Evolutionary conservation across 2,797 vertebrate species (phyloP), one percentile per base, ranked within the genome.

Genomic region (Denticeps clupeoides): DNA sequence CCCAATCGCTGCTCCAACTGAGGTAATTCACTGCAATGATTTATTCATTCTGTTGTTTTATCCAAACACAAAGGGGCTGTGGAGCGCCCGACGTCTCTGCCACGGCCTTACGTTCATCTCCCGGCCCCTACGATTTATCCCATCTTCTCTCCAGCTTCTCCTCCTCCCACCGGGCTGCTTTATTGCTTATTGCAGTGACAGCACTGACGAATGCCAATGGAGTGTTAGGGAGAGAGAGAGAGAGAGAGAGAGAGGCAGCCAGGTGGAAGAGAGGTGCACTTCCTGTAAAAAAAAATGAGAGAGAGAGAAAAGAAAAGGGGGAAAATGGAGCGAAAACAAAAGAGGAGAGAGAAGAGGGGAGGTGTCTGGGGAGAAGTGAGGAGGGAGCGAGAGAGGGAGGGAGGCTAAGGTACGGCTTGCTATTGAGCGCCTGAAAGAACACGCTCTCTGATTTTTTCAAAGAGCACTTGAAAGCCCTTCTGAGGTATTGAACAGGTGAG

Each of bases 381-480:
- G 27, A 62, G 69, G 64, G 57, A 55, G 48, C 73, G 75, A 80
- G 58, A 26, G 65, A 69, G 74, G 72, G 62, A 71, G 60, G 60
- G 56, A 68, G 72, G 74, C 57, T 37, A 23, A 29, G 60, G 67
- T 66, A 51, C 66, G 49, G 61, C 60, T n/a, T 58, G 74, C 68
- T 74, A 83, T 81, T 73, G 79, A 85, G 79, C 60, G 68, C 69
- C 78, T 74, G 47, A 69, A 82, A 82, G 75, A 87, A 78, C 80
- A 80, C 78, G 75, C 77, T 72, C 77, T 75, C 70, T 81, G 81
- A 85, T 89, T 86, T 82, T 87, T 87, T 86, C 81, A 86, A 86
- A 89, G 81, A 86, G 79, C 80, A 81, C 87, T 90, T 89, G 84
- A 91, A 89, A 90, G 88, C 77, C 74, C 79, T 84, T 89, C 73